Percentiles rank a stretch among this genome's conserved stretches.
phyloP scores from a whole-genome alignment of 2,888 invertebrate species.

The Halictus ligatus region DNA sequence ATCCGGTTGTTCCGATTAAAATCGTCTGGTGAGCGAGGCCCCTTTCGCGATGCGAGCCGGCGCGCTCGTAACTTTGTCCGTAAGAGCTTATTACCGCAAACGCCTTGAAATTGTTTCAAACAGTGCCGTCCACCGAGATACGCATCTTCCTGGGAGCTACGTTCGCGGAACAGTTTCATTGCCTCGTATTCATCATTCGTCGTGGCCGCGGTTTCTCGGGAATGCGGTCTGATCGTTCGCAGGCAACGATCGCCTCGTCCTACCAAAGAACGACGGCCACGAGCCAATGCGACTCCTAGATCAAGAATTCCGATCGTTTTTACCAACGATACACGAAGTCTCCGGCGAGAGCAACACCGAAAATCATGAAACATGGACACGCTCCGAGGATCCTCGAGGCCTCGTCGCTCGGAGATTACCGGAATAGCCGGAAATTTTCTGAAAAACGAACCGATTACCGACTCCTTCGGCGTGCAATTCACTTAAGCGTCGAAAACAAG shows the following conservation, averaged over 20 bases:
- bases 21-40: conserved; percentile 36
- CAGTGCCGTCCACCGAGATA: conserved; percentile 16
- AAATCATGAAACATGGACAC: background rate
- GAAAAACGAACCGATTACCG: conserved; percentile 1
- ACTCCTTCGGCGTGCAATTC: background rate
- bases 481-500: conserved; percentile 13
- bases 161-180: conserved; percentile 1
- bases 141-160: conserved; percentile 22
- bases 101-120: conserved; percentile 39
- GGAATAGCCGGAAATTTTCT: background rate
- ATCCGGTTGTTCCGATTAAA: conserved; percentile 47
- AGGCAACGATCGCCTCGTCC: background rate
- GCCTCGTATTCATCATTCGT: conserved; percentile 23
- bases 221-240: conserved; percentile 7
- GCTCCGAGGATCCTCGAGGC: background rate
- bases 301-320: background rate
- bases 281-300: background rate
- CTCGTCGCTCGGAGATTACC: background rate
- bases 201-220: background rate
- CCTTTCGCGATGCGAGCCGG: conserved; percentile 26
- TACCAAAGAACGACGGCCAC: background rate
- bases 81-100: conserved; percentile 32
- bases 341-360: background rate
- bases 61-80: conserved; percentile 20
- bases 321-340: background rate